Percentiles rank a stretch among this genome's conserved stretches.
These are phyloP conservation scores for Alethe diademata DNA, from an alignment of 2,113 vertebrate species.

Conservation along the genomic window DNA sequence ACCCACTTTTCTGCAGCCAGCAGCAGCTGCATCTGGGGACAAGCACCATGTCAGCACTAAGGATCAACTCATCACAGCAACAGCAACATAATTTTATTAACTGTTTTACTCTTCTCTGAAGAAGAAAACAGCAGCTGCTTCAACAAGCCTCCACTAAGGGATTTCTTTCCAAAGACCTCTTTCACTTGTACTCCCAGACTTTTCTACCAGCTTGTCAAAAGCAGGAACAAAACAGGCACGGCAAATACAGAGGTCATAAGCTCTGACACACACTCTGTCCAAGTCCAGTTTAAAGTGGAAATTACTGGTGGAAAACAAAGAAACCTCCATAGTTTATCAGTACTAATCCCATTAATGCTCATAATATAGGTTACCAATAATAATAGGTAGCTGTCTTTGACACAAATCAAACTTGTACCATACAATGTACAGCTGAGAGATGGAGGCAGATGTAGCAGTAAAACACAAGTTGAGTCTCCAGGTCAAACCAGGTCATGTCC, in stretches of 20 bases:
- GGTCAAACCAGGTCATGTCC: constrained; percentile 42
- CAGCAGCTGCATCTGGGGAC: neutral
- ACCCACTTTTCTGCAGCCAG: neutral
- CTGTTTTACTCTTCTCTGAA: neutral
- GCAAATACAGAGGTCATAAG: neutral
- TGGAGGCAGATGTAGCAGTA: neutral
- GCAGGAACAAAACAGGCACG: neutral
- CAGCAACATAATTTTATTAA: constrained; percentile 40
- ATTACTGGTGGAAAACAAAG: neutral
- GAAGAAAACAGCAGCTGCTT: constrained; percentile 23
- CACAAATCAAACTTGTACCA: neutral
- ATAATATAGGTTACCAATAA: neutral
- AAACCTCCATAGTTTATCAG: neutral
- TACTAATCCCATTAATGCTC: neutral
- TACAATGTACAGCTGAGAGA: neutral
- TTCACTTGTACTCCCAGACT: neutral
- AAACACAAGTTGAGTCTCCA: neutral
- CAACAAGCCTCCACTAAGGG: constrained; percentile 21
- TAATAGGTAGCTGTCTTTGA: neutral
- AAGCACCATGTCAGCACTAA: neutral
- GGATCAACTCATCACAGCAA: neutral
- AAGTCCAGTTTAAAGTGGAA: neutral
- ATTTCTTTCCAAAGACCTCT: neutral
- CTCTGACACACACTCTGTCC: neutral
- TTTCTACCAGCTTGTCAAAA: neutral